Evolutionary conservation across 2,797 vertebrate genomes (phyloP).

Genomic region (Gallinago stenura): DNA sequence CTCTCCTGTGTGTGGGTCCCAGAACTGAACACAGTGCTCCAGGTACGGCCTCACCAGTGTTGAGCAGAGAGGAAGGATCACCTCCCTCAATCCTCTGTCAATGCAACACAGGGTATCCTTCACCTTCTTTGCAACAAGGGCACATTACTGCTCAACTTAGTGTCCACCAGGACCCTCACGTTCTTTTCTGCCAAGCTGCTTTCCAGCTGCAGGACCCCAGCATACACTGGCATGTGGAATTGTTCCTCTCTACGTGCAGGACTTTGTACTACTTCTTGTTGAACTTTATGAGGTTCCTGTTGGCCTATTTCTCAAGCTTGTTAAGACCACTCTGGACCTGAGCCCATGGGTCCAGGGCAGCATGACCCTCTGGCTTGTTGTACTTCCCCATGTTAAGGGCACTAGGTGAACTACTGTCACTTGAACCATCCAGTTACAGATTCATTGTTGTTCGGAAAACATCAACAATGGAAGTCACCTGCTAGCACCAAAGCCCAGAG

Average conservation of each 20-base stretch:
- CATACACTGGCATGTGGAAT: fast-evolving
- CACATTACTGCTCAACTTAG: neutral
- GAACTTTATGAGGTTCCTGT: neutral
- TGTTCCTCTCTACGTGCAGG: neutral
- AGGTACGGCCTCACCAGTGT: neutral
- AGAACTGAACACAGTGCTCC: neutral
- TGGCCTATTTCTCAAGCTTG: neutral
- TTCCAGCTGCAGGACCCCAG: neutral
- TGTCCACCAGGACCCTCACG: neutral
- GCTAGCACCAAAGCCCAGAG: neutral
- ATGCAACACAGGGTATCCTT: neutral
- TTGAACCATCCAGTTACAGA: neutral
- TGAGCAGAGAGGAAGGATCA: neutral
- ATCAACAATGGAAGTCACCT: neutral
- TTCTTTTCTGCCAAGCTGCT: neutral
- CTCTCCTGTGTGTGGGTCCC: neutral
- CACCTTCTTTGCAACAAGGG: neutral
- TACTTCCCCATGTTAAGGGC: neutral
- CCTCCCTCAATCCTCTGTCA: neutral
- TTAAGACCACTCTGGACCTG: neutral
- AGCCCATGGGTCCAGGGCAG: neutral
- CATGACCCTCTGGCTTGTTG: neutral
- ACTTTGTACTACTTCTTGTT: neutral
- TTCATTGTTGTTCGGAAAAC: neutral
- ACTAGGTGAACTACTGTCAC: neutral